A percentile compares a stretch with the other conserved stretches of the same genome.
phyloP scores from a whole-genome alignment of 2,113 vertebrate genomes.

The Triplophysa dalaica region DNA sequence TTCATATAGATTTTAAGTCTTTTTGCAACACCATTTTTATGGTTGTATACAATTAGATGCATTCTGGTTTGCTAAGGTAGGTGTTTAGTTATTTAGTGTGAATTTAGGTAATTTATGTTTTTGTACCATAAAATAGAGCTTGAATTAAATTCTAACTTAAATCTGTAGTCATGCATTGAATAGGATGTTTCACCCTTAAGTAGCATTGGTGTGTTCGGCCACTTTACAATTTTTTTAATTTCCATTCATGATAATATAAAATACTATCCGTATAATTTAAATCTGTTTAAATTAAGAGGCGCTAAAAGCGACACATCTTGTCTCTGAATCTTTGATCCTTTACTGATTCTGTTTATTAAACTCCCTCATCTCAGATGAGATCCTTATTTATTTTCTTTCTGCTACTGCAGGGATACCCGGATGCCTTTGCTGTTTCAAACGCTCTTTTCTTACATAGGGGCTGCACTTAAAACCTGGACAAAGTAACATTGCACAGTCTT shows the following conservation, averaged over 20 bases:
- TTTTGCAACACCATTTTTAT: no score
- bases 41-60: no score
- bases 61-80: no score
- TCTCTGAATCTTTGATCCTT: neutral
- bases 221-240: neutral
- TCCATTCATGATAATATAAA: neutral
- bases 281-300: no score
- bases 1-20: no score
- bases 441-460: conserved; percentile 65
- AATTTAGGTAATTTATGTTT: no score
- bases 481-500: conserved; percentile 58
- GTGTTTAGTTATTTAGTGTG: no score
- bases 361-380: conserved; percentile 35
- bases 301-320: neutral
- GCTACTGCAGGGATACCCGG: conserved; percentile 56
- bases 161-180: no score
- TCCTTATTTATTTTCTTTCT: conserved; percentile 37
- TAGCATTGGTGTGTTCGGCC: no score
- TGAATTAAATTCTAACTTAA: no score
- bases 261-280: neutral
- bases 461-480: conserved; percentile 58
- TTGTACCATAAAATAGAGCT: no score
- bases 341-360: conserved; percentile 46
- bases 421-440: conserved; percentile 51
- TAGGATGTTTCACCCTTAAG: no score